These are phyloP conservation scores for Palaemon carinicauda DNA, from an alignment of 1,140 invertebrate species.

Conservation along the genomic window DNA sequence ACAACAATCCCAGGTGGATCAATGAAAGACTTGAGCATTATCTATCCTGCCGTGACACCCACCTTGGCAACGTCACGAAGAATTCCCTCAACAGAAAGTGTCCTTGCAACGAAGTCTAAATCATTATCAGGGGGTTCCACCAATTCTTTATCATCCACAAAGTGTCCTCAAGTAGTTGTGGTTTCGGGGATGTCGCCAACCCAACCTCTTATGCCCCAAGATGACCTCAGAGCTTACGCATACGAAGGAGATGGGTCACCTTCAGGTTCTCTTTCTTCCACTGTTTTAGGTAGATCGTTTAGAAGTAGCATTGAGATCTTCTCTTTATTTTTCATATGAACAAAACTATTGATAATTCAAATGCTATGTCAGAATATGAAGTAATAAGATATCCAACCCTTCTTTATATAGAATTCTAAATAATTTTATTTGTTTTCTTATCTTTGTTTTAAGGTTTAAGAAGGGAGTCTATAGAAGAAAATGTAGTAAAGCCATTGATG, in stretches of 20 bases:
- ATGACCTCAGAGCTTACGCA: constrained; percentile 28
- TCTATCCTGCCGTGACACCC: too few relatives aligned
- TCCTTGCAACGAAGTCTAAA: too few relatives aligned
- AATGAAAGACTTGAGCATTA: too few relatives aligned
- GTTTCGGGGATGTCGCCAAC: neutral
- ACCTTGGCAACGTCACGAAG: too few relatives aligned
- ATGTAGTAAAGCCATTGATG: constrained; percentile 2
- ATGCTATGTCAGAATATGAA: too few relatives aligned
- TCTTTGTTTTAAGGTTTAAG: neutral
- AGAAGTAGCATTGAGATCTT: too few relatives aligned
- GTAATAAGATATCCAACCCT: too few relatives aligned
- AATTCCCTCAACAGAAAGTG: too few relatives aligned
- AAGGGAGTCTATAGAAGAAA: constrained; percentile 14
- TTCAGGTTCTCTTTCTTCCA: constrained; percentile 16
- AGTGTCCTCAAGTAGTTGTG: neutral
- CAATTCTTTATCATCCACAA: neutral
- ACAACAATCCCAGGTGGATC: too few relatives aligned
- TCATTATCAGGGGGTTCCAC: neutral
- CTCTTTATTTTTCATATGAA: too few relatives aligned
- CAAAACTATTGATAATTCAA: too few relatives aligned
- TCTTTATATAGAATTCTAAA: neutral
- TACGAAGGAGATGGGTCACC: constrained; percentile 32
- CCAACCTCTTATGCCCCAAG: neutral
- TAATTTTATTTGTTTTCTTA: neutral
- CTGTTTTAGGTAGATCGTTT: neutral